Conservation (phyloP, 2,888 invertebrate genomes). For the Andrena bicolor region DNA sequence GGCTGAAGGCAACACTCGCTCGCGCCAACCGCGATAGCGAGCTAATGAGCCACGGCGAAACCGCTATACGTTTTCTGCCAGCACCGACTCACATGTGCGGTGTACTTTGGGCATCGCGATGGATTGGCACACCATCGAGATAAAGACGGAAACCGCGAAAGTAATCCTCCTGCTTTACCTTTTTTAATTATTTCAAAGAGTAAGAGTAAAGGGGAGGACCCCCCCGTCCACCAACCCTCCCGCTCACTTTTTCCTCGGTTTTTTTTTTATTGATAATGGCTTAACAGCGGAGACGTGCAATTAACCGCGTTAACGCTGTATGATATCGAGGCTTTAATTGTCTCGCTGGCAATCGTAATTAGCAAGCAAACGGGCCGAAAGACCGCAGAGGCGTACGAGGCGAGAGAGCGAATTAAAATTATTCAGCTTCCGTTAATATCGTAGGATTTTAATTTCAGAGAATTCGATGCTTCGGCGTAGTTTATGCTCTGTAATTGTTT, state of each 20-base stretch:
- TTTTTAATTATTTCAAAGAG: constrained; percentile 44
- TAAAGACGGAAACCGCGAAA: constrained; percentile 62
- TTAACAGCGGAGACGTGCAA: constrained; percentile 4
- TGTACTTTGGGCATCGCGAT: constrained; percentile 14
- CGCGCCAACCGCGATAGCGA: constrained; percentile 79
- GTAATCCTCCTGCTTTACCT: constrained; percentile 56
- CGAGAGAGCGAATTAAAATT: neutral
- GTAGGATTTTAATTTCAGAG: too few species aligned
- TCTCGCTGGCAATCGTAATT: constrained; percentile 4
- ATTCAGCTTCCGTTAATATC: too few species aligned
- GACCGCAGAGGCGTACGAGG: too few species aligned
- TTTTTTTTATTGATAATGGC: neutral
- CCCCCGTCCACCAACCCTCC: too few species aligned
- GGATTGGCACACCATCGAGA: constrained; percentile 36
- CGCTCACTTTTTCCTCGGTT: neutral
- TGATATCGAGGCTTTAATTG: constrained; percentile 13
- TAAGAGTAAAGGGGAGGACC: neutral
- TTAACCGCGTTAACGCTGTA: constrained; percentile 24
- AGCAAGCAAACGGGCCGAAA: neutral
- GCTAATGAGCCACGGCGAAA: constrained; percentile 80
- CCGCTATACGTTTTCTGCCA: constrained; percentile 61
- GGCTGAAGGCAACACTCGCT: constrained; percentile 72
- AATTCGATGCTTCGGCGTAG: too few species aligned
- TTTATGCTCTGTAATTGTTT: too few species aligned
- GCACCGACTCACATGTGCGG: constrained; percentile 25